Base-by-base conservation (phyloP, 2,888 invertebrate species). In the Drosophila eohydei region DNA sequence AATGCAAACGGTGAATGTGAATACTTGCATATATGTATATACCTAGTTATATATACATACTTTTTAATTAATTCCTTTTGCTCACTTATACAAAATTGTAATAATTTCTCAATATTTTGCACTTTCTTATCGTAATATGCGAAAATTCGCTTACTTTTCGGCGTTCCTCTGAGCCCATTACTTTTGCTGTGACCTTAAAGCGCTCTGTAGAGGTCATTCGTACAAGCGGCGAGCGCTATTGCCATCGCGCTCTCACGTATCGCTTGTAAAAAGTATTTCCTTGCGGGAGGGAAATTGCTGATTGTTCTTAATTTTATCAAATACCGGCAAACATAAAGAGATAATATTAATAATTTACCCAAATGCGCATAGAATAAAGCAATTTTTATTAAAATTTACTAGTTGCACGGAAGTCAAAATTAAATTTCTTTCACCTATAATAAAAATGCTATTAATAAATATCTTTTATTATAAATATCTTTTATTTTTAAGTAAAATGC, bases 141-240 rank as follows among this genome's bases (percentile, higher is more conserved):
- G n/a, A 50, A 28, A 55, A 59, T 67, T 68, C 46, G 21, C 62
- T 14, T 30, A 40, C 11, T 66, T 71, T 61, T 76, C 52, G 71
- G 54, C 63, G 41, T 36, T 43, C 16, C 30, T 50, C 56, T 63
- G 56, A 21, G 59, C 43, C 54, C 50, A 74, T 78, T 73, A 71
- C 51, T 56, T 71, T 78, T 14, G 56, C 67, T 80, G 57, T 89
- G 90, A 91, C 91, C 91, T 91, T 86, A 82, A 85, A 52, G 62
- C 58, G 66, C 64, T 59, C 54, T 71, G 75, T 90, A 91, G 91
- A 91, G 91, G 91, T 91, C 91, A 88, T 88, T 62, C 73, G 51
- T 51, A 71, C 57, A 64, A 66, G 58, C 58, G 52, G 52, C 32
- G 61, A 62, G 54, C 28, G 56, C 44, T 73, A 46, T 51, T 55